Evolutionary conservation across 2,113 vertebrate genomes (phyloP), one percentile per base, ranked within the genome.

Genomic region (Phaethon lepturus): DNA sequence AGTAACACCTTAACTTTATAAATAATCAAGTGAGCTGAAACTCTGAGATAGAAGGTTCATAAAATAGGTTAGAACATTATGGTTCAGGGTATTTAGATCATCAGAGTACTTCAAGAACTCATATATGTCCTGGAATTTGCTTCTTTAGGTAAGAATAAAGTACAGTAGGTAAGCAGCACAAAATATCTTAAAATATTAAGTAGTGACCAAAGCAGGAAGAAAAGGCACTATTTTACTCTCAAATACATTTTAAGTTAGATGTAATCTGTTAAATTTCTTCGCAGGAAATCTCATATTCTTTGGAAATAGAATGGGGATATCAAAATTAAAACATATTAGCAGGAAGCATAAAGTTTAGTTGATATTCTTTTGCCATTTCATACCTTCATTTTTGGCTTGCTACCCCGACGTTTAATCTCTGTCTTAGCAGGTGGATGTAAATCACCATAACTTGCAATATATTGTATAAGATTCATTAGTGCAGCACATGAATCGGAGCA

Each of bases 381-480:
- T 97, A 99, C 99, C 99, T 99, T 99, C 58, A 97, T 94, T 97
- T 98, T 99, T 49, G 98, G 98, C 69, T 98, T 97, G 31, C 96
- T 82, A 76, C 96, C 94, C 97, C 98, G 98, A 63, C 97, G 97
- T 66, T 98, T 98, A 66, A 96, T 40, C 45, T 99, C 99, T 15
- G 95, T 96, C 86, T 98, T 98, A 69, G 94, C 3, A 5, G 99
- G 98, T 6, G 98, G 98, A 56, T 99, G 94, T 17, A 99, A 94
- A 96, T 99, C 99, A 66, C 99, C 99, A 0, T 99, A 99, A 96
- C 99, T 99, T 60, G 99, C 99, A 25, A 99, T 98, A 69, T 99
- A 99, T 60, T 99, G 99, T 90, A 99, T 99, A 28, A 99, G 99
- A 89, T 99, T 99, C 99, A 99, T 99, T 22, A 99, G 97, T 1